phyloP scores from a whole-genome alignment of 2,888 invertebrate genomes.

The Liodrosophila aerea region DNA sequence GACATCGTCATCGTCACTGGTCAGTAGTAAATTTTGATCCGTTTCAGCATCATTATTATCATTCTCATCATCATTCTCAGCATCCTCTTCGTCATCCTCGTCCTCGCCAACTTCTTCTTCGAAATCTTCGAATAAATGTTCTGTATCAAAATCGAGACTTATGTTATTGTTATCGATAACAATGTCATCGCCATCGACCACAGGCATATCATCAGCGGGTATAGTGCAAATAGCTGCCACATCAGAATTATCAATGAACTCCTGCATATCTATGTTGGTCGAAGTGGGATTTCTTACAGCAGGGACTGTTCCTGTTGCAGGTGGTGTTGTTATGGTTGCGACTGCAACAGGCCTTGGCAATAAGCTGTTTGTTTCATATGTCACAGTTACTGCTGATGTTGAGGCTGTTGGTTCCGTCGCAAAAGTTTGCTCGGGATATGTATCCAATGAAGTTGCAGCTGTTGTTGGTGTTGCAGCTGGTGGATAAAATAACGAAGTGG shows the following conservation, averaged over 20 bases:
- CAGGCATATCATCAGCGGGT: conserved; percentile 78
- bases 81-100: conserved; percentile 66
- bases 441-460: neutral
- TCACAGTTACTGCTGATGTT: conserved; percentile 6
- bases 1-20: conserved; percentile 73
- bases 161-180: conserved; percentile 79
- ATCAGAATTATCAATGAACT: conserved; percentile 61
- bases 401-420: neutral
- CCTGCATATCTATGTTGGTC: conserved; percentile 62
- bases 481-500: conserved; percentile 56
- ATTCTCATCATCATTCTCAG: conserved; percentile 76
- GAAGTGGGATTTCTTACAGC: conserved; percentile 20
- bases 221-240: conserved; percentile 70
- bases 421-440: too few relatives aligned
- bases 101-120: conserved; percentile 66
- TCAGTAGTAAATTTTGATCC: conserved; percentile 69
- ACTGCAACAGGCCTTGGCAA: conserved; percentile 31
- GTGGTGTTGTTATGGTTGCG: too few relatives aligned
- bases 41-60: conserved; percentile 72
- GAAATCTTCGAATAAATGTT: conserved; percentile 76
- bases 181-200: conserved; percentile 77
- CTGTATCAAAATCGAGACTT: conserved; percentile 78
- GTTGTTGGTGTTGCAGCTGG: conserved; percentile 8
- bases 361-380: conserved; percentile 14
- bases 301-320: neutral